Evolutionary conservation across 2,113 vertebrate species (phyloP).

Genomic region (Aix galericulata): DNA sequence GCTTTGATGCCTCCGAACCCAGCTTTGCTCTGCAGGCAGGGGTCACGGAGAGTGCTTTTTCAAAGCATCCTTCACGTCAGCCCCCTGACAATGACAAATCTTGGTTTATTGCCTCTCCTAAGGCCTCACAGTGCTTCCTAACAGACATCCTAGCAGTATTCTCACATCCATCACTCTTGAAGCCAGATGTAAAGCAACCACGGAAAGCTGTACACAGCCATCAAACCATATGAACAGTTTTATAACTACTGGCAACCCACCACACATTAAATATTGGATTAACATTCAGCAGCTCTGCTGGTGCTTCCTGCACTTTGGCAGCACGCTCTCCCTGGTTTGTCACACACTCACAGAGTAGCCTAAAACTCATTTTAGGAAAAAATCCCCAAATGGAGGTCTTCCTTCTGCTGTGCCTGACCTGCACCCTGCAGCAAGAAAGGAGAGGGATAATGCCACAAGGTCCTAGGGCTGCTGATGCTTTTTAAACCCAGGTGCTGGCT

Average conservation of each 20-base stretch:
- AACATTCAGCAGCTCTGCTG: conserved; percentile 57
- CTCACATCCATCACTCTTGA: background rate
- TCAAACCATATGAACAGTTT: background rate
- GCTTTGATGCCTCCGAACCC: background rate
- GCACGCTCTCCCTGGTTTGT: background rate
- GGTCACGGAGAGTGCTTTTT: background rate
- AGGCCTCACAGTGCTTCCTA: background rate
- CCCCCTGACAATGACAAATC: conserved; percentile 43
- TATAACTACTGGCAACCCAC: conserved; percentile 48
- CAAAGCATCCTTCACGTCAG: conserved; percentile 31
- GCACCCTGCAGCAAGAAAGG: accelerated
- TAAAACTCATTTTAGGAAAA: background rate
- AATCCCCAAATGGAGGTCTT: background rate
- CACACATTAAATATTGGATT: conserved; percentile 50
- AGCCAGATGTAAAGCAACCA: conserved; percentile 44
- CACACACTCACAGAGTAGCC: accelerated
- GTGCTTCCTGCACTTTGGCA: conserved; percentile 53
- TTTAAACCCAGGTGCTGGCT: background rate
- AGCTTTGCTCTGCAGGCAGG: background rate
- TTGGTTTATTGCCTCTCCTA: background rate
- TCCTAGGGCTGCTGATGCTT: background rate
- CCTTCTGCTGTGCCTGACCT: background rate
- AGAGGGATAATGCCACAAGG: background rate
- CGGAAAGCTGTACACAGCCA: conserved; percentile 14
- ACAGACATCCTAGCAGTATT: conserved; percentile 22